Conservation (phyloP, 2,888 invertebrate genomes). For the Folsomia candida region DNA sequence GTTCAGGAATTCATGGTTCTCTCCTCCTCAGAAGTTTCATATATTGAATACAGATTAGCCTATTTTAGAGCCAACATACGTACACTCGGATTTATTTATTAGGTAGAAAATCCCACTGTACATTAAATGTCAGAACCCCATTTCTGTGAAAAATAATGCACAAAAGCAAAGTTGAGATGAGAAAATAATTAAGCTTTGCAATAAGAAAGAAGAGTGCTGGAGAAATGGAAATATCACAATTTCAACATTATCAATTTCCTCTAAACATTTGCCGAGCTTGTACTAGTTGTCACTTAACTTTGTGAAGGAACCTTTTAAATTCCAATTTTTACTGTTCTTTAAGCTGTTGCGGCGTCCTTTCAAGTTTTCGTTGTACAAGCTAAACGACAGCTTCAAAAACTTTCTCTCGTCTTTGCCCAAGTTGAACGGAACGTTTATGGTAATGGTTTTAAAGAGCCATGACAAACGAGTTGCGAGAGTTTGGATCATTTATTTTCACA, state of each 20-base stretch:
- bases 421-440: slow-evolving; percentile 1
- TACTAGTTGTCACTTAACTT: too few species aligned
- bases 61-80: slow-evolving; percentile 5
- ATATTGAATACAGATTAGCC: slow-evolving; percentile 20
- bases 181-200: not conserved
- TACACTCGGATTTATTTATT: too few species aligned
- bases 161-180: too few species aligned
- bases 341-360: not conserved
- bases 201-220: too few species aligned
- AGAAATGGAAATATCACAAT: too few species aligned
- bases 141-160: too few species aligned
- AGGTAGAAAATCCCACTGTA: too few species aligned
- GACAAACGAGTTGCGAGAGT: slow-evolving; percentile 13
- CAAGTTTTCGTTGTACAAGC: not conserved
- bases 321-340: not conserved
- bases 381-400: not conserved
- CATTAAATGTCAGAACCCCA: too few species aligned
- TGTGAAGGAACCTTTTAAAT: not conserved
- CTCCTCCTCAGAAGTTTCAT: not conserved
- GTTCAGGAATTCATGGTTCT: not conserved
- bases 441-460: slow-evolving; percentile 3
- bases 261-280: too few species aligned
- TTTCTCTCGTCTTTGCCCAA: not conserved
- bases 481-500: slow-evolving; percentile 10
- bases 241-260: too few species aligned